These are phyloP conservation scores for Butorides virescens DNA, from an alignment of 2,113 vertebrate species.

Conservation along the genomic window DNA sequence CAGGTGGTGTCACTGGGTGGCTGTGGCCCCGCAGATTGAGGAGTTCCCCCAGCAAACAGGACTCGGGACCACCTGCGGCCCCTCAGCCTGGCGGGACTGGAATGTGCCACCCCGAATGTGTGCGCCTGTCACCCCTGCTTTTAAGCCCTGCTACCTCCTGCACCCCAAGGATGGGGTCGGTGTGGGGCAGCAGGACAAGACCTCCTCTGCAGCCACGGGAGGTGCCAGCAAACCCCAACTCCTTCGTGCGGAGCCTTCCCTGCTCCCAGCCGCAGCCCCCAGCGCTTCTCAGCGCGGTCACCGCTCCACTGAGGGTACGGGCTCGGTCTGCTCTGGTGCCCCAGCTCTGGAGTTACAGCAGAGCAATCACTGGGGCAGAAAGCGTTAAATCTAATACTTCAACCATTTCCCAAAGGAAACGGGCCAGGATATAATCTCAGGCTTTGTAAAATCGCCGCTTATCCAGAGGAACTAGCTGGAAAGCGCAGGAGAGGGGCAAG, in stretches of 20 bases:
- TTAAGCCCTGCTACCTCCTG: not conserved
- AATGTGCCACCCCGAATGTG: rapidly evolving
- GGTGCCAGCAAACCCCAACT: not conserved
- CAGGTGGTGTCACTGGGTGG: rapidly evolving
- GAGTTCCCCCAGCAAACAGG: not conserved
- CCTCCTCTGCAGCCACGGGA: rapidly evolving
- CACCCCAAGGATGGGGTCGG: not conserved
- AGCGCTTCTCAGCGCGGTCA: not conserved
- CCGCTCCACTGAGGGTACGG: rapidly evolving
- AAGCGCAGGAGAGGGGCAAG: rapidly evolving
- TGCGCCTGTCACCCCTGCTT: not conserved
- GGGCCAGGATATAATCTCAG: not conserved
- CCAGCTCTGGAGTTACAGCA: not conserved
- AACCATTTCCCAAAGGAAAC: not conserved
- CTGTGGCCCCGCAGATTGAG: not conserved
- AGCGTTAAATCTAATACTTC: rapidly evolving
- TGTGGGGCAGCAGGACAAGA: not conserved
- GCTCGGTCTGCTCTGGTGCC: rapidly evolving
- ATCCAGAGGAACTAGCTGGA: not conserved
- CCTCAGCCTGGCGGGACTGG: not conserved
- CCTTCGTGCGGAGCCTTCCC: not conserved
- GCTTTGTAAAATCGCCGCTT: not conserved
- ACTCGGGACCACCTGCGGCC: rapidly evolving
- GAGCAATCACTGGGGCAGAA: rapidly evolving
- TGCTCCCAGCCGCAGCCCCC: not conserved